These are phyloP conservation scores for Leontopithecus rosalia DNA, from an alignment of 2,797 vertebrate species.

Conservation along the genomic window DNA sequence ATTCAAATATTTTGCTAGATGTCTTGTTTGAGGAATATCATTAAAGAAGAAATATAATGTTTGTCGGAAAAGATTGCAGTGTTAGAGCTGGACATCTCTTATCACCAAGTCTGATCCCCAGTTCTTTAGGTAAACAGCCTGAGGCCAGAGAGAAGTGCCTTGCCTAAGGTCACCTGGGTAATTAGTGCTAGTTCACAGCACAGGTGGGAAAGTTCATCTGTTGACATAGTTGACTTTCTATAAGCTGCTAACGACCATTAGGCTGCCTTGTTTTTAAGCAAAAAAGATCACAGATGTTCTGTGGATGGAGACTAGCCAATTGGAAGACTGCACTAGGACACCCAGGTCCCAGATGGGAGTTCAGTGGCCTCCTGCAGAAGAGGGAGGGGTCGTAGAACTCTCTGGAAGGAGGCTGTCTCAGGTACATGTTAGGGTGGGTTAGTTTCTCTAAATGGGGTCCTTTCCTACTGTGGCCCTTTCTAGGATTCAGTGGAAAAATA, in stretches of 20 bases:
- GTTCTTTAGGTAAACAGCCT: background rate
- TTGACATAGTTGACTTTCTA: background rate
- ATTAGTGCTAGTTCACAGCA: background rate
- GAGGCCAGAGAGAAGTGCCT: background rate
- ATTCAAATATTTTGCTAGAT: constrained; percentile 93
- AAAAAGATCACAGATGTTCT: background rate
- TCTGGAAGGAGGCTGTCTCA: background rate
- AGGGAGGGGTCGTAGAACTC: background rate
- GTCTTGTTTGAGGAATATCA: constrained; percentile 91
- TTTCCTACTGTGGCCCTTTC: background rate
- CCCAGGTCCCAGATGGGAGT: background rate
- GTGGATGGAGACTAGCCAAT: background rate
- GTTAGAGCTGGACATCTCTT: background rate
- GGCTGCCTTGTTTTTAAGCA: background rate
- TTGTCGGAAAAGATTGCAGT: constrained; percentile 77
- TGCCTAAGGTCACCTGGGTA: background rate
- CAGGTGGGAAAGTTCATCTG: background rate
- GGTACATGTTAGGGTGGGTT: background rate
- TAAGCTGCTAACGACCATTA: background rate
- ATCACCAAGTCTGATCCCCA: background rate
- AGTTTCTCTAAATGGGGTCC: background rate
- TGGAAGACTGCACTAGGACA: background rate
- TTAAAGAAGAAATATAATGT: constrained; percentile 85
- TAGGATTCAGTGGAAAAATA: background rate
- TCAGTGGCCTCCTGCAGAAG: background rate